Evolutionary conservation across 2,888 invertebrate genomes (phyloP).

Genomic region (Yponomeuta malinellus): DNA sequence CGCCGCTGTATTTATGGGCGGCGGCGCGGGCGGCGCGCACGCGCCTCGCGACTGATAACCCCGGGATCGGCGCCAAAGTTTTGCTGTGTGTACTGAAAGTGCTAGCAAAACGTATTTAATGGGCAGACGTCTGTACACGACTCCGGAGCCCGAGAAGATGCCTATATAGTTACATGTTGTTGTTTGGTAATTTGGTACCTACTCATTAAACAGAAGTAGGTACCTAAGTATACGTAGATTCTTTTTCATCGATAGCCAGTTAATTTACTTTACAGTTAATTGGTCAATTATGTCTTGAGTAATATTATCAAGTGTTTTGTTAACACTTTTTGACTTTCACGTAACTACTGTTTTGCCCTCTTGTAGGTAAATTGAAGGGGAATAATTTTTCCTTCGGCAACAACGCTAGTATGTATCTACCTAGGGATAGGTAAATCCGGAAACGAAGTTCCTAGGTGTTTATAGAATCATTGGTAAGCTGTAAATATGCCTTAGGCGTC

Average conservation of each 20-base stretch:
- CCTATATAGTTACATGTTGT: not conserved
- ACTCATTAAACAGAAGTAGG: not conserved
- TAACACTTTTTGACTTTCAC: not conserved
- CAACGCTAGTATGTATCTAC: too few relatives aligned
- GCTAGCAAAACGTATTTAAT: not conserved
- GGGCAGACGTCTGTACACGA: not conserved
- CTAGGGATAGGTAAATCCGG: too few relatives aligned
- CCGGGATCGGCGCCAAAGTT: conserved; percentile 52
- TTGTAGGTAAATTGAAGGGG: too few relatives aligned
- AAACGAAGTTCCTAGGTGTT: not conserved
- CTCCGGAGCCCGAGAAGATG: not conserved
- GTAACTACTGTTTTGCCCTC: not conserved
- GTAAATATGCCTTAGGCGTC: not conserved
- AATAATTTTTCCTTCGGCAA: too few relatives aligned
- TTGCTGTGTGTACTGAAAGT: conserved; percentile 14
- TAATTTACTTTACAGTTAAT: not conserved
- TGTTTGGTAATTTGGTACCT: not conserved
- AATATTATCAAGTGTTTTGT: not conserved
- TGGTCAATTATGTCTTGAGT: not conserved
- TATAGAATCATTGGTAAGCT: not conserved
- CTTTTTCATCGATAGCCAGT: not conserved
- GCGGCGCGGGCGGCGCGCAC: conserved; percentile 55
- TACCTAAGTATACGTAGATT: not conserved
- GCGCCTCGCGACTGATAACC: conserved; percentile 63
- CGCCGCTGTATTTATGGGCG: conserved; percentile 55